Percentiles rank a stretch among this genome's conserved stretches.
Evolutionary conservation across 2,113 vertebrate species (phyloP).

Genomic region (Corydoras maculifer): DNA sequence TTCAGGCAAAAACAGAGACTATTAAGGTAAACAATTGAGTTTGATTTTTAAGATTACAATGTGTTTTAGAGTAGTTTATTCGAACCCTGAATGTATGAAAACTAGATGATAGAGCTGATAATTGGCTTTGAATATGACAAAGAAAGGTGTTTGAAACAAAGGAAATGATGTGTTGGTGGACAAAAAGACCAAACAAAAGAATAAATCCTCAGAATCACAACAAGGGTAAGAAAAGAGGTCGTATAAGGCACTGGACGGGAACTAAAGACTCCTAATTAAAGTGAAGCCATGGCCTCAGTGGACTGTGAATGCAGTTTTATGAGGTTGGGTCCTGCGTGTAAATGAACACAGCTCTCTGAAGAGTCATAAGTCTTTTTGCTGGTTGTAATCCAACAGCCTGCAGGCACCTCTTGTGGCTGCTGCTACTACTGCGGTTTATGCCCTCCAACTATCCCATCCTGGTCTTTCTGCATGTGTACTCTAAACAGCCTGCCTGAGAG

Average conservation of each 20-base stretch:
- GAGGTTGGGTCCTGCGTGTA: conserved; percentile 12
- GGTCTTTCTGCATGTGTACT: conserved; percentile 1
- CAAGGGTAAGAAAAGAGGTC: conserved; percentile 20
- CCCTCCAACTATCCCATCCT: background rate
- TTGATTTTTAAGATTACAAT: background rate
- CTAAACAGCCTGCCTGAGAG: conserved; percentile 5
- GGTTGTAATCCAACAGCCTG: conserved; percentile 25
- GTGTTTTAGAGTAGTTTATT: no score
- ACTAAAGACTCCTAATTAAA: conserved; percentile 25
- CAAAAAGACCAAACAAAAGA: conserved; percentile 1
- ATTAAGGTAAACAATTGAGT: background rate
- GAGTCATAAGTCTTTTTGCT: conserved; percentile 32
- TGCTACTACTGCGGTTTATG: background rate
- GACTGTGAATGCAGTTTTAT: conserved; percentile 25
- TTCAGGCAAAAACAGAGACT: background rate
- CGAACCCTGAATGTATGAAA: no score
- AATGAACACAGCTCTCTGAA: conserved; percentile 34
- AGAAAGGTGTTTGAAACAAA: background rate
- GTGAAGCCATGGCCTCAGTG: conserved; percentile 8
- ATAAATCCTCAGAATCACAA: no score
- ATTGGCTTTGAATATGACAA: background rate
- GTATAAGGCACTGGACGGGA: conserved; percentile 6
- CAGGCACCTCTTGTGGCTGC: conserved; percentile 10
- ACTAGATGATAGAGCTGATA: background rate
- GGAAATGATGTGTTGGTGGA: background rate